Evolutionary conservation across 1,140 invertebrate species (phyloP).

Genomic region (Chionoecetes opilio): DNA sequence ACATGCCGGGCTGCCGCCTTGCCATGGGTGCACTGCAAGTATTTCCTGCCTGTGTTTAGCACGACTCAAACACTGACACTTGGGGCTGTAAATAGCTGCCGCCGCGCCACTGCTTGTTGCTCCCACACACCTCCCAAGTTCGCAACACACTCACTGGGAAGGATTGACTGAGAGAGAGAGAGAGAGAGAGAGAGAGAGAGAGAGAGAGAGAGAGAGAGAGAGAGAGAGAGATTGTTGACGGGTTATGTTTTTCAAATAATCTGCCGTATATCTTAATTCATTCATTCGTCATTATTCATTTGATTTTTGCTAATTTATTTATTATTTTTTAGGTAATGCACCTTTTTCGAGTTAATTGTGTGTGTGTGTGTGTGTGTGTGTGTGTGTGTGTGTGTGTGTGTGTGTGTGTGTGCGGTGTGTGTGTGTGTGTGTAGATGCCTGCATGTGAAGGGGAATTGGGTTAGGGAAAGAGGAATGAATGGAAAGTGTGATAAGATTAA

Average conservation of each 20-base stretch:
- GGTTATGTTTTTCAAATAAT: no score
- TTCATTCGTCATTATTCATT: no score
- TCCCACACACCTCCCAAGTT: background rate
- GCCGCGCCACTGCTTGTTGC: no score
- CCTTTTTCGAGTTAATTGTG: no score
- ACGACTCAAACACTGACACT: background rate
- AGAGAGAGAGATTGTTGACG: background rate
- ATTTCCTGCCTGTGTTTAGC: slow-evolving; percentile 17
- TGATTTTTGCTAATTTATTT: background rate
- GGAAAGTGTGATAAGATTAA: background rate
- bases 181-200: background rate
- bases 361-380: background rate
- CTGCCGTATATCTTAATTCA: background rate
- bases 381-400: slow-evolving; percentile 41
- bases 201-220: background rate
- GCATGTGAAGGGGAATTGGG: background rate
- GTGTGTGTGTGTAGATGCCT: slow-evolving; percentile 16
- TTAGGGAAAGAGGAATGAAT: background rate
- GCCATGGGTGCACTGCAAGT: slow-evolving; percentile 10
- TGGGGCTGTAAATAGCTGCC: background rate
- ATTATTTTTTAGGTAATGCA: background rate
- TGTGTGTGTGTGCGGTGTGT: background rate
- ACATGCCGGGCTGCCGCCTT: background rate
- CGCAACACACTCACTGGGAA: background rate
- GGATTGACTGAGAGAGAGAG: background rate